A percentile compares a stretch with the other conserved stretches of the same genome.
These are phyloP conservation scores for Capromys pilorides DNA, from an alignment of 2,797 vertebrate genomes.

Conservation along the genomic window DNA sequence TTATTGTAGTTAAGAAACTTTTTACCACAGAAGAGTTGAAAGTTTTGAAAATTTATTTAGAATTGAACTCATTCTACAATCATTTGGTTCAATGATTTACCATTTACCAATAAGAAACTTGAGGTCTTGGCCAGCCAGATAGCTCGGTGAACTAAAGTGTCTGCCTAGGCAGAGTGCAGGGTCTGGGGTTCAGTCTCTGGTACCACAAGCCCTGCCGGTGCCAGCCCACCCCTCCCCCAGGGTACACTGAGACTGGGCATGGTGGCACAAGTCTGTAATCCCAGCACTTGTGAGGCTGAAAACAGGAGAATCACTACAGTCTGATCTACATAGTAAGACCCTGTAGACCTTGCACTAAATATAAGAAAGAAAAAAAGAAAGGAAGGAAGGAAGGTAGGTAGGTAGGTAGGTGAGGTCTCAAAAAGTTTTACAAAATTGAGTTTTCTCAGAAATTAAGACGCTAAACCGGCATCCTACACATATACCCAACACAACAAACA, in stretches of 20 bases:
- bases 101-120: constrained; percentile 11
- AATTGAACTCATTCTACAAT: constrained; percentile 29
- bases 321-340: too few species aligned
- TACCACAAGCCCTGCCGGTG: too few species aligned
- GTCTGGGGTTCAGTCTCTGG: too few species aligned
- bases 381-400: not conserved
- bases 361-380: too few species aligned
- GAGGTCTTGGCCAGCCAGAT: not conserved
- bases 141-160: too few species aligned
- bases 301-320: too few species aligned
- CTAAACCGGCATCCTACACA: not conserved
- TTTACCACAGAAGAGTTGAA: not conserved
- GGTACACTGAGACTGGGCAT: too few species aligned
- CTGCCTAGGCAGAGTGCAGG: too few species aligned
- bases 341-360: too few species aligned
- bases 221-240: too few species aligned
- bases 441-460: not conserved
- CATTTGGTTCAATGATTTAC: constrained; percentile 4
- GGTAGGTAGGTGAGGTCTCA: not conserved
- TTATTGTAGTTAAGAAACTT: not conserved
- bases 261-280: too few species aligned
- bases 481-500: not conserved
- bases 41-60: constrained; percentile 36
- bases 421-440: constrained; percentile 15
- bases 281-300: too few species aligned